Evolutionary conservation across 2,113 vertebrate species (phyloP), one percentile per base, ranked within the genome.

Genomic region (Ceyx margarethae): DNA sequence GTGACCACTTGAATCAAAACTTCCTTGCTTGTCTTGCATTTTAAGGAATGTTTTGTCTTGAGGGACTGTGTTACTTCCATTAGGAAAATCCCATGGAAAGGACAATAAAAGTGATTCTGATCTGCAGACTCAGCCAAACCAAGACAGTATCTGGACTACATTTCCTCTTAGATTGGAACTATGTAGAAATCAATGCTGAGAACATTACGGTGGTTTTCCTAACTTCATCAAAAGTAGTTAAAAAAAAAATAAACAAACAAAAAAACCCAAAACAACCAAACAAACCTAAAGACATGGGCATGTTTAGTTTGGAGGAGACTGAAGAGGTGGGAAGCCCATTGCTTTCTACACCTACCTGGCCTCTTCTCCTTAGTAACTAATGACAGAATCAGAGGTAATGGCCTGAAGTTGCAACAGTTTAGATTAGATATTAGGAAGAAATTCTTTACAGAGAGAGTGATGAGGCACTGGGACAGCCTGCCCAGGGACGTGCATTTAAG

Each of bases 81-180:
- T n/a, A 69, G 85, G 85, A 91, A 95, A 96, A 80, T 66, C 85
- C 95, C 86, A 45, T 1, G 64, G 23, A 85, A 66, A 62, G 40
- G 51, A 89, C 43, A 67, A 40, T 16, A 81, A 54, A 83, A 67
- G 21, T 7, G 37, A 78, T 67, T 81, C 74, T 81, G 46, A 74
- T 45, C 88, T 79, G 35, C 56, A 1, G 4, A 51, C 31, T 78
- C 26, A 79, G 40, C 29, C 65, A 82, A 92, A 92, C 46, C 56
- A 76, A 82, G 48, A 28, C 53, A 65, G 23, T 12, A 81, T 31
- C 78, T 60, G 42, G 15, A 69, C 58, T 72, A 37, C 31, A 69
- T 90, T 29, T 83, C 46, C 56, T 71, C 40, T 82, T 43, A n/a
- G 33, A n/a, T n/a, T 50, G 75, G 77, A 85, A 7, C 23, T 31